phyloP scores from a whole-genome alignment of 2,888 invertebrate species.

The Chloroclystis v-ata region DNA sequence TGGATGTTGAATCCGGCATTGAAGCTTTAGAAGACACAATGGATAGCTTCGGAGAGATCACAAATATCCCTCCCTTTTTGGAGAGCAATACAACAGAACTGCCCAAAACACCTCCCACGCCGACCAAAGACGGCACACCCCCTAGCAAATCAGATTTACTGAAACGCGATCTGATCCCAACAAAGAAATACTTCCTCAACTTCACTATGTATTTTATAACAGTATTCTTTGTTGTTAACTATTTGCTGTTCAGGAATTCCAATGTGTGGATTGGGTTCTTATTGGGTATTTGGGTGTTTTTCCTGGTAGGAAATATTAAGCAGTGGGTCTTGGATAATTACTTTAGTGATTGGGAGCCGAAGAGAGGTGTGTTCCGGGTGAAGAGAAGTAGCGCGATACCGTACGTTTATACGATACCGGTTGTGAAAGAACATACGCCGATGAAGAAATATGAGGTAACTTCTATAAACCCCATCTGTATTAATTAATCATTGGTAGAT shows the following conservation, averaged over 20 bases:
- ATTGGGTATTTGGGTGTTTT: slow-evolving; percentile 65
- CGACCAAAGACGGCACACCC: slow-evolving; percentile 47
- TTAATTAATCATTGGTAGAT: no score
- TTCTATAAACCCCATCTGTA: no score
- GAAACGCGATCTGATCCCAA: slow-evolving; percentile 24
- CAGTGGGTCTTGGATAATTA: slow-evolving; percentile 61
- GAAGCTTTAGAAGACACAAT: slow-evolving; percentile 72
- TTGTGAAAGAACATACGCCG: slow-evolving; percentile 80
- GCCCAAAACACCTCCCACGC: slow-evolving; percentile 22
- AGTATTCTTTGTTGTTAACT: slow-evolving; percentile 53
- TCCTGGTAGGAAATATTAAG: slow-evolving; percentile 52
- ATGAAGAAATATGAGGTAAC: slow-evolving; percentile 78
- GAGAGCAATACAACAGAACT: slow-evolving; percentile 35
- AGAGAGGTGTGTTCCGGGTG: slow-evolving; percentile 43
- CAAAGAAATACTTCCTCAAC: slow-evolving; percentile 50
- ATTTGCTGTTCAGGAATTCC: slow-evolving; percentile 57
- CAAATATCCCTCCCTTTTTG: slow-evolving; percentile 32
- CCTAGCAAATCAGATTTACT: slow-evolving; percentile 52
- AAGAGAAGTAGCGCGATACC: slow-evolving; percentile 45
- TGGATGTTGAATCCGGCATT: slow-evolving; percentile 74
- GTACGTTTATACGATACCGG: slow-evolving; percentile 76
- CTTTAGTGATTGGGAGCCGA: slow-evolving; percentile 56
- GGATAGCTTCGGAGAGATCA: slow-evolving; percentile 54
- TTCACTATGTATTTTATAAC: slow-evolving; percentile 62
- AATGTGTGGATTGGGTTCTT: slow-evolving; percentile 68